Base-by-base conservation (phyloP, 2,888 invertebrate species). In the Cantharis rufa region DNA sequence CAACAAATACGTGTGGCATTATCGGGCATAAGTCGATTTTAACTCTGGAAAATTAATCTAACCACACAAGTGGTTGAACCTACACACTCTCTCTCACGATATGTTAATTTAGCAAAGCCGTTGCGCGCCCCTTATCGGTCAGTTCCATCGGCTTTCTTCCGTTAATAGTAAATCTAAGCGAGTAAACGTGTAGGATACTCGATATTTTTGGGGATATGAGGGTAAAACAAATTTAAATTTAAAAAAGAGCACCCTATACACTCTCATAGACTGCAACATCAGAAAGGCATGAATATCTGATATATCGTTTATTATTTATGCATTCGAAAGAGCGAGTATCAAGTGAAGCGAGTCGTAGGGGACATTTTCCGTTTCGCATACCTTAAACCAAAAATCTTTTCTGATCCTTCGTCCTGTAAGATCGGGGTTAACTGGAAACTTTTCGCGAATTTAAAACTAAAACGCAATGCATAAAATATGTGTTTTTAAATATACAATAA, bases 311-410 rank as follows among this genome's bases (percentile, higher is more conserved):
- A 81, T 81, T 81, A 81, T 81, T 81, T 80, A 81, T 81, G 78
- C 78, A 81, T 80, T 80, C 81, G 73, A 71, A 61, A 81, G 81
- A 80, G 79, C 80, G 78, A 80, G 79, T 81, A 79, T 83, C 83
- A 81, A 79, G 77, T 79, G 80, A 77, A 80, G 81, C 82, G 79
- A 80, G 82, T 83, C 81, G 81, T 78, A 83, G 83, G 82, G 82
- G 83, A 83, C 82, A 82, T 81, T 82, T 83, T 81, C 83, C 82
- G 80, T 83, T 84, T 83, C 83, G 80, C 82, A 82, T 82, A 80
- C 61, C 76, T 77, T 69, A 74, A 70, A 72, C 32, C 74, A 62
- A 74, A 77, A 77, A 71, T 66, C 71, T 69, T 75, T 66, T 63
- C 74, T 74, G 71, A 71, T 71, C 74, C 77, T 48, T 72, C 71